Conservation (phyloP, 2,888 invertebrate species). For the Amaurobius ferox region DNA sequence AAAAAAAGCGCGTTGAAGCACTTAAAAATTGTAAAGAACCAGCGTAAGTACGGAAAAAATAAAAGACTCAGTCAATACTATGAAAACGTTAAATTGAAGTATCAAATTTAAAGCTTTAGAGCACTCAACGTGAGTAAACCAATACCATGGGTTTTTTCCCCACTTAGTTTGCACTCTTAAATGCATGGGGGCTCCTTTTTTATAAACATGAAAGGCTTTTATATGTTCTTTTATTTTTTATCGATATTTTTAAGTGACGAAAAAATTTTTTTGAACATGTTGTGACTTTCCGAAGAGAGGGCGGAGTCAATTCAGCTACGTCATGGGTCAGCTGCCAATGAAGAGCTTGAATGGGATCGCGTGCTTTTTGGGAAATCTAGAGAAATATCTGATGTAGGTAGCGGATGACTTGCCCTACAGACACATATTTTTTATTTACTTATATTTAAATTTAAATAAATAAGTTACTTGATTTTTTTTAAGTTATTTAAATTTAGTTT, state of each 20-base stretch:
- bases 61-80: conserved; percentile 16
- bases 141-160: conserved; percentile 28
- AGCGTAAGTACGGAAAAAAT: not conserved
- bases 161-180: conserved; percentile 64
- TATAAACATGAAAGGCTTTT: conserved; percentile 33
- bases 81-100: conserved; percentile 35
- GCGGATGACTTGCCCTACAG: no score
- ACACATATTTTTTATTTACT: no score
- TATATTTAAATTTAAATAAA: no score
- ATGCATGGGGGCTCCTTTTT: conserved; percentile 58
- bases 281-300: conserved; percentile 47
- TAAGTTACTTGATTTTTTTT: no score
- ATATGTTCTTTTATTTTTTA: conserved; percentile 30
- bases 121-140: conserved; percentile 61
- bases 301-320: not conserved
- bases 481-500: no score
- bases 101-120: conserved; percentile 56
- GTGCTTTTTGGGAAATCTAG: no score
- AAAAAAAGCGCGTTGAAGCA: not conserved
- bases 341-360: not conserved
- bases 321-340: not conserved
- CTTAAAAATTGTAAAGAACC: conserved; percentile 26
- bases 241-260: not conserved
- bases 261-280: conserved; percentile 45
- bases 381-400: no score